Evolutionary conservation across 2,797 vertebrate species (phyloP), one percentile per base, ranked within the genome.

Genomic region (Anas flavirostris): DNA sequence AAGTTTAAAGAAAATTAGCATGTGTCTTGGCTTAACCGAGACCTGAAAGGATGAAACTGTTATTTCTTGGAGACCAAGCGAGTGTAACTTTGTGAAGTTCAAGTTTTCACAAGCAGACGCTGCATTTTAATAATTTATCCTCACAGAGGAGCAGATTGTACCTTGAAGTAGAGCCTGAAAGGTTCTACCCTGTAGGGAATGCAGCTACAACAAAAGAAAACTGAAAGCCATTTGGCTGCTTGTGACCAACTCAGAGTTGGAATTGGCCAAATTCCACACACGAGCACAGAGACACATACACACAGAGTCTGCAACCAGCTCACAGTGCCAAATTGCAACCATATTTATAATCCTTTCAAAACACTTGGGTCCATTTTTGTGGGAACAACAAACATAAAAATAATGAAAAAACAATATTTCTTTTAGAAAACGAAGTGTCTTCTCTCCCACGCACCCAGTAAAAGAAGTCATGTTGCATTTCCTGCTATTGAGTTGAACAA

Each of bases 271-370:
- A 52, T 88, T 96, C 93, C 87, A 91, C 82, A 73, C 64, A 80
- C 4, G 12, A 86, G 91, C 85, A 95, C 73, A 96, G 96, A 83
- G 82, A 94, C 93, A 94, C 94, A 97, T 41, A 95, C 80, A 93
- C 73, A 56, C 58, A 69, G 55, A 2, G 66, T 62, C 77, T 94
- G 80, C 66, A 91, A 60, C 73, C 79, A 77, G 81, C 93, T 93
- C 91, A 60, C 29, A 86, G 97, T 85, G 95, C 96, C 76, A 93
- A 91, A 98, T 97, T 96, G 97, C 93, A 98, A 96, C 95, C 96
- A 97, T 97, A 98, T 98, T 97, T 98, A 97, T 98, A 98, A 97
- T 97, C 97, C 81, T 91, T 96, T 96, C 94, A 96, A 98, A 77
- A 78, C n/a, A 70, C 82, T 67, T 74, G 68, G 35, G 81, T 66